phyloP scores from a whole-genome alignment of 2,888 invertebrate species.

The Blastobasis lacticolella region DNA sequence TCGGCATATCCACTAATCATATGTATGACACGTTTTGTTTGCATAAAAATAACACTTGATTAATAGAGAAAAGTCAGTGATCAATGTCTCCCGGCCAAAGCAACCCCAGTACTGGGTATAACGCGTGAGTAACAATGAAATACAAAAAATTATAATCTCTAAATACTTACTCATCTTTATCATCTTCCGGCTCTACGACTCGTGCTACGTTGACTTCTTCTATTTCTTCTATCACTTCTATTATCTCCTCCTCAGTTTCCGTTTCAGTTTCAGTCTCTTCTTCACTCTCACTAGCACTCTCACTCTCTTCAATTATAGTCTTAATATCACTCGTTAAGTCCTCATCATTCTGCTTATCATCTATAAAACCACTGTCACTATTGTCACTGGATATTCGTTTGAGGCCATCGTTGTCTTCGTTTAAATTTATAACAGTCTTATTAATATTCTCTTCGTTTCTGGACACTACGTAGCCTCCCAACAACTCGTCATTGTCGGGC shows the following conservation, averaged over 20 bases:
- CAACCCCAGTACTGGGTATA: too few species aligned
- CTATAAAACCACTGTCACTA: slow-evolving; percentile 68
- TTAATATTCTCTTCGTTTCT: slow-evolving; percentile 30
- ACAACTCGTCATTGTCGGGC: slow-evolving; percentile 45
- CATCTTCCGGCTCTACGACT: slow-evolving; percentile 10
- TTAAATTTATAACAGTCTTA: slow-evolving; percentile 47
- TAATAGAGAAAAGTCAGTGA: too few species aligned
- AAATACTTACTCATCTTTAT: slow-evolving; percentile 7
- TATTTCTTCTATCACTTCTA: slow-evolving; percentile 31
- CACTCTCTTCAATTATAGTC: slow-evolving; percentile 20
- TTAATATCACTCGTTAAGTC: slow-evolving; percentile 38
- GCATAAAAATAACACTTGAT: too few species aligned
- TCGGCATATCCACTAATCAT: too few species aligned
- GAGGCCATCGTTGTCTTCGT: slow-evolving; percentile 30
- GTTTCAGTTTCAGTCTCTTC: slow-evolving; percentile 29
- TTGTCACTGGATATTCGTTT: slow-evolving; percentile 59
- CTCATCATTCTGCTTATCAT: slow-evolving; percentile 45
- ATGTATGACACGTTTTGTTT: too few species aligned
- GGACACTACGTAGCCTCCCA: slow-evolving; percentile 34
- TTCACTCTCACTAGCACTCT: slow-evolving; percentile 22
- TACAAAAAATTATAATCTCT: background rate
- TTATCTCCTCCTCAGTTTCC: slow-evolving; percentile 42
- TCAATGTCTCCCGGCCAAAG: too few species aligned
- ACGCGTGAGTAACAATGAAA: too few species aligned
- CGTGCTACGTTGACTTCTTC: slow-evolving; percentile 16